Percentiles rank a stretch among this genome's conserved stretches.
phyloP scores from a whole-genome alignment of 1,140 invertebrate genomes.

The Drosophila kurseongensis region DNA sequence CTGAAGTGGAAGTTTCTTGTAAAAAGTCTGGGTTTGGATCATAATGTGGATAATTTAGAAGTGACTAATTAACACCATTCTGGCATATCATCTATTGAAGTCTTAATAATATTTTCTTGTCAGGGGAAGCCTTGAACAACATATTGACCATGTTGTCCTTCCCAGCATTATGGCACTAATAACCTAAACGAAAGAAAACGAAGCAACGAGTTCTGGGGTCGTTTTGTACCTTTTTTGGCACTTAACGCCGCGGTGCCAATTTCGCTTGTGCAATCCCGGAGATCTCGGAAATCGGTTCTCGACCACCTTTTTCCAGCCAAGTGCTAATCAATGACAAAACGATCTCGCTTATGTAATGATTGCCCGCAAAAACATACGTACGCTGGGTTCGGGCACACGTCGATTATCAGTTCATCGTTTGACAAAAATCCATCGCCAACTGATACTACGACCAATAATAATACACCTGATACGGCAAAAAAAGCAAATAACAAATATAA shows the following conservation, averaged over 20 bases:
- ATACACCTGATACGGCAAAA: constrained; percentile 49
- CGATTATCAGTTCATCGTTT: constrained; percentile 48
- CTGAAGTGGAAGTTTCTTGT: too few relatives aligned
- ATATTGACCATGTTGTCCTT: too few relatives aligned
- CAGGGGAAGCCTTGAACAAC: too few relatives aligned
- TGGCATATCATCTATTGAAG: too few relatives aligned
- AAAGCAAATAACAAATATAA: neutral
- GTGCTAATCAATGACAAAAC: constrained; percentile 73
- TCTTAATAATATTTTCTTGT: too few relatives aligned
- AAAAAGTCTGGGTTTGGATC: too few relatives aligned
- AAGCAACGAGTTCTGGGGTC: neutral
- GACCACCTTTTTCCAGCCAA: constrained; percentile 30
- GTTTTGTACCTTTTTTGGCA: constrained; percentile 15
- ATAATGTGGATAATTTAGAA: too few relatives aligned
- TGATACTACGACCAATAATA: constrained; percentile 34
- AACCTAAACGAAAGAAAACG: constrained; percentile 5
- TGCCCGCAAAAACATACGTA: neutral
- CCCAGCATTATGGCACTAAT: neutral
- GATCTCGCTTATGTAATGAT: constrained; percentile 53
- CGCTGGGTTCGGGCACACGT: neutral
- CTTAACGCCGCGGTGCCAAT: constrained; percentile 43
- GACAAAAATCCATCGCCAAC: constrained; percentile 34
- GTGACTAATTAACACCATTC: too few relatives aligned
- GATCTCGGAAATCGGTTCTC: constrained; percentile 9
- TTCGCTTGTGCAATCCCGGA: constrained; percentile 12